These are phyloP conservation scores for Hippocampus guttulatus DNA, from an alignment of 2,113 vertebrate genomes.

Conservation along the genomic window DNA sequence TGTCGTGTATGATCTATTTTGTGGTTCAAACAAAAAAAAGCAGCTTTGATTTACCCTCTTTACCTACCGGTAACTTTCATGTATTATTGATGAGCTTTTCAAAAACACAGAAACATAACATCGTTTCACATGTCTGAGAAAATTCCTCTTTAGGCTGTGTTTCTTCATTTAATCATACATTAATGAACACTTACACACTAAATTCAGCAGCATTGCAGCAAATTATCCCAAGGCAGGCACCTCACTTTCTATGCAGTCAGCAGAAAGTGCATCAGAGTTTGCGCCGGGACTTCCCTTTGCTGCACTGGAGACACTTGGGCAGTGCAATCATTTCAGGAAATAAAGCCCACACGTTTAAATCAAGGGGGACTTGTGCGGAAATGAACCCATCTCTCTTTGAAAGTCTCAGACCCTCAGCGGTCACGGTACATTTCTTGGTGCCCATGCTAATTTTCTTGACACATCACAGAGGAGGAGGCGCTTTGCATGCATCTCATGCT, in stretches of 20 bases:
- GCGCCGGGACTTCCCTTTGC: conserved; percentile 33
- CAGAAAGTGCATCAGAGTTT: conserved; percentile 47
- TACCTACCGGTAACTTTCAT: background rate
- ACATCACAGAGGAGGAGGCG: conserved; percentile 10
- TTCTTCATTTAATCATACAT: conserved; percentile 50
- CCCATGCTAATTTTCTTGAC: conserved; percentile 12
- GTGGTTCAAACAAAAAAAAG: too few relatives aligned
- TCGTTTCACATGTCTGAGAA: conserved; percentile 14
- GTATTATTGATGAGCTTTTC: conserved; percentile 28
- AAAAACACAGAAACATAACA: conserved; percentile 20
- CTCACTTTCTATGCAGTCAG: conserved; percentile 60
- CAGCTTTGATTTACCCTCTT: conserved; percentile 8
- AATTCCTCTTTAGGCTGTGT: conserved; percentile 29
- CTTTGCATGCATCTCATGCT: conserved; percentile 23
- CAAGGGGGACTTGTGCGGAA: conserved; percentile 33
- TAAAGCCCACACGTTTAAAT: conserved; percentile 37
- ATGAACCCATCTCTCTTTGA: conserved; percentile 23
- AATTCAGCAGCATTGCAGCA: conserved; percentile 54
- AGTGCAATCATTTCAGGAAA: conserved; percentile 30
- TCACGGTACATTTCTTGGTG: conserved; percentile 11
- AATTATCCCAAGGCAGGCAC: conserved; percentile 45
- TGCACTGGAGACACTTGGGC: conserved; percentile 16
- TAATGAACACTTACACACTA: conserved; percentile 52
- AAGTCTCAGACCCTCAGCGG: conserved; percentile 17
- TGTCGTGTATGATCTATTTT: too few relatives aligned